Evolutionary conservation across 2,797 vertebrate genomes (phyloP).

Genomic region (Philypnodon macrostomus): DNA sequence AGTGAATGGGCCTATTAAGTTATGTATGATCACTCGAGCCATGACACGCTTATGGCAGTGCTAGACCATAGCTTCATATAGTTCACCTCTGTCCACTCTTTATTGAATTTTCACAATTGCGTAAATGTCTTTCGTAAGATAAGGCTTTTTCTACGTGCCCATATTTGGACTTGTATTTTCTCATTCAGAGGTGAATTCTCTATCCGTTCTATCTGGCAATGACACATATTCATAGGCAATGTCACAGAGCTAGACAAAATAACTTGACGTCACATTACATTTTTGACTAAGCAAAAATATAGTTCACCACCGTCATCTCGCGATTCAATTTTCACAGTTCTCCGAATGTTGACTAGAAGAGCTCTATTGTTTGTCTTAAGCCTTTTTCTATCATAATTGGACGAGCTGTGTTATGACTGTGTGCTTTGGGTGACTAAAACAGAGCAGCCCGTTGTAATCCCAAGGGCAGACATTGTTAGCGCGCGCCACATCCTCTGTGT

Average conservation of each 20-base stretch:
- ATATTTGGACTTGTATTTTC: too few relatives aligned
- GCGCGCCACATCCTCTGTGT: conserved; percentile 13
- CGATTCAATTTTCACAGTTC: background rate
- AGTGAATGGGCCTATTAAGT: background rate
- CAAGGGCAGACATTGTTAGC: conserved; percentile 39
- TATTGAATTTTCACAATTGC: background rate
- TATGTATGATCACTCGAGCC: background rate
- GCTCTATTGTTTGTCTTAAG: background rate
- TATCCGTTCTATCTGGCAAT: too few relatives aligned
- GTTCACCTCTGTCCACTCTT: background rate
- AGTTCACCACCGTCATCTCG: background rate
- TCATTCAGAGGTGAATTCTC: too few relatives aligned
- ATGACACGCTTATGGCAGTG: background rate
- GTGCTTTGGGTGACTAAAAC: conserved; percentile 15
- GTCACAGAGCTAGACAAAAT: too few relatives aligned
- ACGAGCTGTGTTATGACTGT: conserved; percentile 9
- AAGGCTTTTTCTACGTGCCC: too few relatives aligned
- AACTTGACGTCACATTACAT: too few relatives aligned
- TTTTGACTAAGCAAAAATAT: background rate
- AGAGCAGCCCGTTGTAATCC: conserved; percentile 48
- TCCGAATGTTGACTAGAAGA: background rate
- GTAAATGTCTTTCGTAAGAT: too few relatives aligned
- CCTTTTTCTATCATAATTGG: conserved; percentile 7
- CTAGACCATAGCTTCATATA: background rate
- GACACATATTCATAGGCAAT: too few relatives aligned